These are phyloP conservation scores for Lasioglossum leucozonium DNA, from an alignment of 2,888 invertebrate genomes.

Conservation along the genomic window DNA sequence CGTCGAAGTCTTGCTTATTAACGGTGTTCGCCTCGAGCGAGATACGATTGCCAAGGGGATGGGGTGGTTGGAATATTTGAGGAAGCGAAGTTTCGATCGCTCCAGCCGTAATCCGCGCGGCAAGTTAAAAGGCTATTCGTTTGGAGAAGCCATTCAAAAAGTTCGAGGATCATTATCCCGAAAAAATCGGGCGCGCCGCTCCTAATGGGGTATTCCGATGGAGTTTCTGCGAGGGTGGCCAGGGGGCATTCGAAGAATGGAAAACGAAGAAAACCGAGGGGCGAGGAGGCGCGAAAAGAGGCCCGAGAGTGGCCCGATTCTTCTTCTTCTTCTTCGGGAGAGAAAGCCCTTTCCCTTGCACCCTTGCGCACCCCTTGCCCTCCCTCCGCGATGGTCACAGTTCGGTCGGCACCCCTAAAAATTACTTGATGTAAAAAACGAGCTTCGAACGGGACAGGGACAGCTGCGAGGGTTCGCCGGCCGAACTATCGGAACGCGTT, in stretches of 20 bases:
- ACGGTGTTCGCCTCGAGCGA: neutral
- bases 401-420: slow-evolving; percentile 72
- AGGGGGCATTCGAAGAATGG: slow-evolving; percentile 20
- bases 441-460: slow-evolving; percentile 55
- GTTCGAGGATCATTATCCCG: slow-evolving; percentile 62
- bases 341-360: slow-evolving; percentile 33
- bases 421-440: slow-evolving; percentile 71
- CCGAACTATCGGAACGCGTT: slow-evolving; percentile 19
- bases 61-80: slow-evolving; percentile 22
- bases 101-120: slow-evolving; percentile 19
- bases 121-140: slow-evolving; percentile 53
- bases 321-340: slow-evolving; percentile 59
- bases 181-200: slow-evolving; percentile 51
- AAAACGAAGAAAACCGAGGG: neutral
- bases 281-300: slow-evolving; percentile 53
- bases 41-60: neutral
- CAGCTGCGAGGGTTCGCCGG: slow-evolving; percentile 35
- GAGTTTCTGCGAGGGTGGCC: slow-evolving; percentile 43
- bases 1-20: slow-evolving; percentile 17
- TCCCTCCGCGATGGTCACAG: slow-evolving; percentile 65
- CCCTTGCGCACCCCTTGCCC: no score
- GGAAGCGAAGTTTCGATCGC: slow-evolving; percentile 26
- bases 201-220: slow-evolving; percentile 57
- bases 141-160: slow-evolving; percentile 53
- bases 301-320: slow-evolving; percentile 50